These are phyloP conservation scores for Drosophila quadrilineata DNA, from an alignment of 1,140 invertebrate species.

Conservation along the genomic window DNA sequence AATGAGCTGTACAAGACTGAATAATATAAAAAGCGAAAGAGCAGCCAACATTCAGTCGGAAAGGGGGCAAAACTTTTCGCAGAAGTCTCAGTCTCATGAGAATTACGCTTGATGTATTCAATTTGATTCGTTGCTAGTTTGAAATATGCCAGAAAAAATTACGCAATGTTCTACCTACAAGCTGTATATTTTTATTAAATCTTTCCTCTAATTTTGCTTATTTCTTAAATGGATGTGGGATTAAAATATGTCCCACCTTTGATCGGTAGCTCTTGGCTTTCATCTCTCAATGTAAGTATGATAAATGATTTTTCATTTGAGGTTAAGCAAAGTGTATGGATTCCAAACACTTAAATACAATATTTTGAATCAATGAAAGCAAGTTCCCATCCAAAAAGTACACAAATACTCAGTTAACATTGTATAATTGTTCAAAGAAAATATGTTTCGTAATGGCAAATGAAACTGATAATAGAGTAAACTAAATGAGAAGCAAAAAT, in stretches of 20 bases:
- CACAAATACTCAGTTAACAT: slow-evolving; percentile 1
- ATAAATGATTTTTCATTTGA: too few relatives aligned
- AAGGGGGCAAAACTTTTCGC: slow-evolving; percentile 56
- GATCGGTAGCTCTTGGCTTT: too few relatives aligned
- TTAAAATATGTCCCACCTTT: too few relatives aligned
- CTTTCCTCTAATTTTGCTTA: too few relatives aligned
- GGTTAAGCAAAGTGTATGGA: too few relatives aligned
- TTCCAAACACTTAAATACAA: too few relatives aligned
- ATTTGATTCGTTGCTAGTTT: slow-evolving; percentile 33
- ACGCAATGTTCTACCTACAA: too few relatives aligned
- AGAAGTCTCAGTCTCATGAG: slow-evolving; percentile 30
- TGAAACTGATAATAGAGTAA: slow-evolving; percentile 59
- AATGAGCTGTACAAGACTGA: too few relatives aligned
- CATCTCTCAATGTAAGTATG: too few relatives aligned
- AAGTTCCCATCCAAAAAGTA: too few relatives aligned
- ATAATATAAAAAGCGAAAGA: neutral
- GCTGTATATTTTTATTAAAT: too few relatives aligned
- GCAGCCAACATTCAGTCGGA: neutral
- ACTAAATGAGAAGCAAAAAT: slow-evolving; percentile 62
- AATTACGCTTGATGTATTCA: slow-evolving; percentile 36
- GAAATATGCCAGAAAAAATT: slow-evolving; percentile 40
- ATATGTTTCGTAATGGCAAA: slow-evolving; percentile 56
- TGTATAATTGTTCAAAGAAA: slow-evolving; percentile 21
- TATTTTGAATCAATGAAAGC: neutral
- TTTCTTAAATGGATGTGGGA: too few relatives aligned